Evolutionary conservation across 2,113 vertebrate genomes (phyloP).

Genomic region (Corapipo altera): DNA sequence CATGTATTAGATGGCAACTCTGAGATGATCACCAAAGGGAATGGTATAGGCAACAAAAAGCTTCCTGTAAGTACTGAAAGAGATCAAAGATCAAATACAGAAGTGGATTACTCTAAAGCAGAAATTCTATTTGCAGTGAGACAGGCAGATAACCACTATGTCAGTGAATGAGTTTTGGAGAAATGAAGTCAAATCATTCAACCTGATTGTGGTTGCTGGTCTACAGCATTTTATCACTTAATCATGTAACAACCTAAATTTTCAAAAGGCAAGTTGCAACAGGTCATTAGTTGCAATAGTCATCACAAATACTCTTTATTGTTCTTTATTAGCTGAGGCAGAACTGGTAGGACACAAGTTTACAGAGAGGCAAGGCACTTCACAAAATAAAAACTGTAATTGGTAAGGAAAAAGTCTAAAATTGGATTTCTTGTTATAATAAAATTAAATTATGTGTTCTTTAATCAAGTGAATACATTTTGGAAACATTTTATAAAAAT

Average conservation of each 20-base stretch:
- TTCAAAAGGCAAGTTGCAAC: neutral
- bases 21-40: neutral
- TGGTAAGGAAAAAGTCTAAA: neutral
- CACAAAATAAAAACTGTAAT: neutral
- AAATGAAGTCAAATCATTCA: neutral
- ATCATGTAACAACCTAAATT: neutral
- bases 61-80: neutral
- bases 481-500: neutral
- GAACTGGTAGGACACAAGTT: neutral
- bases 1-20: neutral
- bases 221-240: neutral
- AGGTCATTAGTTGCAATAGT: neutral
- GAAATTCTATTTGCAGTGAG: neutral
- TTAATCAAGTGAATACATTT: slow-evolving; percentile 20
- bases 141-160: neutral
- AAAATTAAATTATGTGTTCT: neutral
- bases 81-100: neutral
- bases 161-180: neutral
- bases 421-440: neutral
- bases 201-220: neutral
- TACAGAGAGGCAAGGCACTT: neutral
- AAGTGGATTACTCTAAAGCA: neutral
- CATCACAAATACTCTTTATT: neutral
- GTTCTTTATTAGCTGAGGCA: neutral
- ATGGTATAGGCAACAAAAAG: neutral